A percentile compares a stretch with the other conserved stretches of the same genome.
Evolutionary conservation across 2,797 vertebrate species (phyloP).

Genomic region (Acanthurus lineatus): DNA sequence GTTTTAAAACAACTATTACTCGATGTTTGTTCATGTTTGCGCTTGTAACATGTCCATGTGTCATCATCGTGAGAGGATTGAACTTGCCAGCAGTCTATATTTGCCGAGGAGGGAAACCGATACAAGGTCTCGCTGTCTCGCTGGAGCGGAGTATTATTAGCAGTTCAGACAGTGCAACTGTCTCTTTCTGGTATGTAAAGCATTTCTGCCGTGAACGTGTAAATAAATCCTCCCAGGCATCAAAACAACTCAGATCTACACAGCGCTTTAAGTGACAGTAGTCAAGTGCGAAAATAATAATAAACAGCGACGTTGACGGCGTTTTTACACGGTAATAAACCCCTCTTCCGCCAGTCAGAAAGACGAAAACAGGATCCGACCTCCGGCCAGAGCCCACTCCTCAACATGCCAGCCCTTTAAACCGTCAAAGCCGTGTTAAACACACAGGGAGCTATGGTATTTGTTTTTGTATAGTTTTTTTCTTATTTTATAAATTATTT

Average conservation of each 20-base stretch:
- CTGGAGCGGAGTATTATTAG: slow-evolving; percentile 88
- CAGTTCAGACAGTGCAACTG: slow-evolving; percentile 84
- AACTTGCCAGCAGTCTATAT: slow-evolving; percentile 77
- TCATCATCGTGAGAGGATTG: slow-evolving; percentile 68
- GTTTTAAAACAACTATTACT: slow-evolving; percentile 29
- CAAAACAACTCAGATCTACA: background rate
- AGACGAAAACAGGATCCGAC: slow-evolving; percentile 80
- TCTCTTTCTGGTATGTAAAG: slow-evolving; percentile 87
- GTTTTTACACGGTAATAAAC: slow-evolving; percentile 77
- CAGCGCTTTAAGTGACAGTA: slow-evolving; percentile 57
- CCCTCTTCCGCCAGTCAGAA: slow-evolving; percentile 74
- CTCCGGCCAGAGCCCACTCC: slow-evolving; percentile 66
- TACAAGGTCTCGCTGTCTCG: slow-evolving; percentile 80
- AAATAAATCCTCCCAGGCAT: slow-evolving; percentile 45
- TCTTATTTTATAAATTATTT: background rate
- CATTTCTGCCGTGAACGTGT: slow-evolving; percentile 81
- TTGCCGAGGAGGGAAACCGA: slow-evolving; percentile 82
- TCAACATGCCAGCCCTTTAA: slow-evolving; percentile 77
- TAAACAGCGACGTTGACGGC: slow-evolving; percentile 52
- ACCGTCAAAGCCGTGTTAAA: slow-evolving; percentile 48
- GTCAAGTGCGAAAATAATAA: slow-evolving; percentile 76
- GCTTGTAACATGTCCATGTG: slow-evolving; percentile 71
- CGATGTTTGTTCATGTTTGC: slow-evolving; percentile 28
- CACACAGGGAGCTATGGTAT: slow-evolving; percentile 25
- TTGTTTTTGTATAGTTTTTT: slow-evolving; percentile 25